Conservation (phyloP, 2,113 vertebrate species). For the Monopterus albus region DNA sequence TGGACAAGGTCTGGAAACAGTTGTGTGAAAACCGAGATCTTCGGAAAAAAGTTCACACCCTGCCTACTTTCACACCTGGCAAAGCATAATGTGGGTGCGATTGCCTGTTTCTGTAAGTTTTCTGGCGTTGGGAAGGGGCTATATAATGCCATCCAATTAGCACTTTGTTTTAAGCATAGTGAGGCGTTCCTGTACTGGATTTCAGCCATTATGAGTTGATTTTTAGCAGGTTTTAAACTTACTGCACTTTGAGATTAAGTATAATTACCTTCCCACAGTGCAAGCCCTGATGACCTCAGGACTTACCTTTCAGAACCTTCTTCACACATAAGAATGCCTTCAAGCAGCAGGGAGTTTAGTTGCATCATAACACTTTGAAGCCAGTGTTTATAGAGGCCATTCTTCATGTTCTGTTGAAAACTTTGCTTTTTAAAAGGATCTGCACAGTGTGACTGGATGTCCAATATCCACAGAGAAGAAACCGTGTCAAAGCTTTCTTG, state of each 20-base stretch:
- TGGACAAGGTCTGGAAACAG: no score
- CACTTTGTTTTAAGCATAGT: no score
- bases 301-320: conserved; percentile 15
- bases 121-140: no score
- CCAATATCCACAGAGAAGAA: conserved; percentile 23
- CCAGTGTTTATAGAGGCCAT: conserved; percentile 6
- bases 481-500: conserved; percentile 21
- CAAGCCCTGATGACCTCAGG: conserved; percentile 22
- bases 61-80: no score
- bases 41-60: no score
- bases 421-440: conserved; percentile 21
- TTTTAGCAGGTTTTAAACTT: no score
- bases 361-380: conserved; percentile 9
- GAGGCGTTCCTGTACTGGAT: neutral
- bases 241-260: conserved; percentile 34
- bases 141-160: no score
- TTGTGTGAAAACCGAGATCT: no score
- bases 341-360: conserved; percentile 11
- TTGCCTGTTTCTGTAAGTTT: no score
- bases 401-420: conserved; percentile 27
- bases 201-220: conserved; percentile 37
- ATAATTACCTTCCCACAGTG: conserved; percentile 36
- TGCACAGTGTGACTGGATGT: conserved; percentile 20
- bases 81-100: no score
- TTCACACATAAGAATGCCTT: conserved; percentile 23